These are phyloP conservation scores for Drosophila multiciliata DNA, from an alignment of 2,888 invertebrate genomes.

Conservation along the genomic window DNA sequence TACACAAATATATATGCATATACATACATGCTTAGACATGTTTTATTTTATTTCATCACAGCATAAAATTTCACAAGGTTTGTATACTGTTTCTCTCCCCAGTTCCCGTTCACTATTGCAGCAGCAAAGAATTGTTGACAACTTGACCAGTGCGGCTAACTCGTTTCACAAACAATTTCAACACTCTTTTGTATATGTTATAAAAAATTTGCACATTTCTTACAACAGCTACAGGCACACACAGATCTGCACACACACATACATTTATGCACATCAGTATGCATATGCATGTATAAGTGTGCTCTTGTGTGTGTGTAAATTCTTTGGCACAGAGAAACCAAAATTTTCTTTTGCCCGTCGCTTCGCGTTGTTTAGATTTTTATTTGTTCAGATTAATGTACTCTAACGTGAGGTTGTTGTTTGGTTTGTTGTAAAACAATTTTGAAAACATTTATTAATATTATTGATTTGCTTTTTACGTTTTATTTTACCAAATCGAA, in stretches of 20 bases:
- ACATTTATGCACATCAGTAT: conserved; percentile 38
- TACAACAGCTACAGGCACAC: conserved; percentile 56
- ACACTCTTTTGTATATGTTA: conserved; percentile 51
- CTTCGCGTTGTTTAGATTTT: conserved; percentile 21
- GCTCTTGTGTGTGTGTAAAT: conserved; percentile 60
- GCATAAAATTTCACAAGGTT: conserved; percentile 53
- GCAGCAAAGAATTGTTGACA: conserved; percentile 30
- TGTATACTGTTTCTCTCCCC: conserved; percentile 14
- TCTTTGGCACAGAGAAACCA: conserved; percentile 67
- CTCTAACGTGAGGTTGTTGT: conserved; percentile 20
- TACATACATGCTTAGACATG: conserved; percentile 53
- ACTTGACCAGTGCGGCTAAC: conserved; percentile 38
- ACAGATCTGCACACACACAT: conserved; percentile 39
- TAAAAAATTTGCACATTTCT: conserved; percentile 71
- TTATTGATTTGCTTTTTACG: conserved; percentile 60
- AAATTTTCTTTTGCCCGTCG: conserved; percentile 52
- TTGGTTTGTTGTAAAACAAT: conserved; percentile 18
- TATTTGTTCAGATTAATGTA: conserved; percentile 34
- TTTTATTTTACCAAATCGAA: conserved; percentile 66
- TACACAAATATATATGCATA: conserved; percentile 35
- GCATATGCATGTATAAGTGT: conserved; percentile 34
- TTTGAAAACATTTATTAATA: conserved; percentile 34
- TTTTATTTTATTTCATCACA: conserved; percentile 41
- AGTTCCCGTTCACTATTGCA: conserved; percentile 24
- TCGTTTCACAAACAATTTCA: conserved; percentile 31